Evolutionary conservation across 2,797 vertebrate species (phyloP).

Genomic region (Hippoglossus hippoglossus): DNA sequence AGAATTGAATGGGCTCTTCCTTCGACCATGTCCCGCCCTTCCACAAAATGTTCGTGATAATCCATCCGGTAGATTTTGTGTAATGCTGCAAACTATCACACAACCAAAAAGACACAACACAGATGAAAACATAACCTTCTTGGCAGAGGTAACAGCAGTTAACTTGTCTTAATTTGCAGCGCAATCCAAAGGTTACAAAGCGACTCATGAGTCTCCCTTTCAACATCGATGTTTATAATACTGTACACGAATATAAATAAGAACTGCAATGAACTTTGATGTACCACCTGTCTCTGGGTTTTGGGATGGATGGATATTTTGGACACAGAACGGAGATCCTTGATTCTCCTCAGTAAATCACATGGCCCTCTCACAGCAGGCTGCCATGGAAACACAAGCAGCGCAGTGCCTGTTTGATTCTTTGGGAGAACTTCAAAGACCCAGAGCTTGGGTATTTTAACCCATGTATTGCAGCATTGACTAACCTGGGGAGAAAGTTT

Average conservation of each 20-base stretch:
- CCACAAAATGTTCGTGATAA: no score
- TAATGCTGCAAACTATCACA: no score
- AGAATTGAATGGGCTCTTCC: no score
- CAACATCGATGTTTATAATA: neutral
- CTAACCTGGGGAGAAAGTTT: constrained; percentile 53
- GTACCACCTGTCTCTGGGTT: neutral
- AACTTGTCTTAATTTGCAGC: neutral
- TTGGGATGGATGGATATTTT: constrained; percentile 17
- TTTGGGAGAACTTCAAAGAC: constrained; percentile 70
- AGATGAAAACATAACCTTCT: no score
- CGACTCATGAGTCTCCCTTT: neutral
- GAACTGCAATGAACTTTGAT: neutral
- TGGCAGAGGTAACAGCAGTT: no score
- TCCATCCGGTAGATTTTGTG: no score
- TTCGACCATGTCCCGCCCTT: no score
- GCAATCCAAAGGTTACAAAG: neutral
- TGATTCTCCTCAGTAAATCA: constrained; percentile 21
- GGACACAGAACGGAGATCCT: constrained; percentile 22
- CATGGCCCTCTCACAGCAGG: constrained; percentile 29
- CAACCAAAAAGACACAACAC: no score
- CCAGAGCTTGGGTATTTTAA: constrained; percentile 50
- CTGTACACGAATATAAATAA: neutral
- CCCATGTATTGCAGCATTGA: constrained; percentile 57
- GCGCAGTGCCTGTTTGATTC: constrained; percentile 49
- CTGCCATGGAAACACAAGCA: constrained; percentile 65